Base-by-base conservation (phyloP, 2,888 invertebrate species). In the Andrena bicolor region DNA sequence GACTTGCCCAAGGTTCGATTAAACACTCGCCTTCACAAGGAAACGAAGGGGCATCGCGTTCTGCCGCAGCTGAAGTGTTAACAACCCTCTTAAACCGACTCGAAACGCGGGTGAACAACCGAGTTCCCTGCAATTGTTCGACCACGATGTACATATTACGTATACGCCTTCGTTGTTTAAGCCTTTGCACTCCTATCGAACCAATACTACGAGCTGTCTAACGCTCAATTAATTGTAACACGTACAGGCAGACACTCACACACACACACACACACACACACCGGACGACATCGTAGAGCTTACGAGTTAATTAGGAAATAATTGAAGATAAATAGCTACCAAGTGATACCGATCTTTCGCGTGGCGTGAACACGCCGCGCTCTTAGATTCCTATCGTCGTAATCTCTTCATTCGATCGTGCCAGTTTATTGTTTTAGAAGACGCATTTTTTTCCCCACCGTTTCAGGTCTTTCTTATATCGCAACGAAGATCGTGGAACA, bases 171-270 rank as follows among this genome's bases (percentile, higher is more conserved):
- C 69, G 65, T 81, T 69, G 81, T 81, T 65, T 75, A 82, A 82
- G 81, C 81, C 82, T 82, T 82, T 70, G 81, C 81, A 82, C 81
- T 81, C 53, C 70, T 65, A 81, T 80, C 82, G 75, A 82, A 75
- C 75, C 56, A 81, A 82, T 70, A 66, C 65, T 82, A 82, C 81
- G 82, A 82, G 82, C 82, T 82, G 82, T 30, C 70, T 69, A 70
- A 66, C 76, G 82, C 82, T 82, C 82, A 82, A 82, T 82, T 82
- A 82, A 82, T 82, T 82, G 70, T 82, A 81, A 82, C 51, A 61
- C 26, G 58, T n/a, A 56, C 53, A 10, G 10, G 3, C n/a, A 32
- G 28, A 51, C 20, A 10, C 41, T 35, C 69, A 65, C 68, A 64
- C 63, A 53, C 56, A 53, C 56, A 60, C 61, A 10, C 41, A 49